Conservation (phyloP, 2,113 vertebrate species). For the Piliocolobus tephrosceles region DNA sequence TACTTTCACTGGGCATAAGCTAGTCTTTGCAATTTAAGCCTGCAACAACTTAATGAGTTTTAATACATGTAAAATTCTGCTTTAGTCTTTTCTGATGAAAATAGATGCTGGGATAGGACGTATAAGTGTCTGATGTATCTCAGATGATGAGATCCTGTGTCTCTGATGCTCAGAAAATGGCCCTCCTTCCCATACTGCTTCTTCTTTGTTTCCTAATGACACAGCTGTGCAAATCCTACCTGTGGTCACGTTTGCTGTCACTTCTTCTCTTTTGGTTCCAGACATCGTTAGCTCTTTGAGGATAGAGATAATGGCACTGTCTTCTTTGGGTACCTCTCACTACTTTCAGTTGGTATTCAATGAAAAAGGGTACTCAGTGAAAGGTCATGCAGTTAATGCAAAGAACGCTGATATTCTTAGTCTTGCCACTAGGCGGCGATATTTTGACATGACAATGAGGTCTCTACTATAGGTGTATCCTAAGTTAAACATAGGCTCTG, state of each 20-base stretch:
- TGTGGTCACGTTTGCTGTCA: not conserved
- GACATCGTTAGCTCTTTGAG: conserved; percentile 6
- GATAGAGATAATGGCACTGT: not conserved
- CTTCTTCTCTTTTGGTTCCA: conserved; percentile 29
- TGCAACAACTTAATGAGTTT: conserved; percentile 6
- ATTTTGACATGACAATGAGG: not conserved
- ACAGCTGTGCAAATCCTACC: not conserved
- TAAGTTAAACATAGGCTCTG: not conserved
- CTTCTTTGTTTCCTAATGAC: not conserved
- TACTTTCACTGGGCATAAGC: not conserved
- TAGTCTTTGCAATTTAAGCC: not conserved
- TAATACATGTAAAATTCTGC: not conserved
- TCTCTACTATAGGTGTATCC: not conserved
- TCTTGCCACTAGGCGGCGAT: not conserved
- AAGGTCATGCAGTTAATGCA: not conserved
- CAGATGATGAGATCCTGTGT: not conserved
- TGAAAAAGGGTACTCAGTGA: not conserved
- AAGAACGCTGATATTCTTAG: not conserved
- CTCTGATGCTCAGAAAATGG: conserved; percentile 20
- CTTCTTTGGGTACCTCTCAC: not conserved
- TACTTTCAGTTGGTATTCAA: not conserved
- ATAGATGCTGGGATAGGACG: not conserved
- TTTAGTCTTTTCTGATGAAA: not conserved
- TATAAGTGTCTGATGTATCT: not conserved
- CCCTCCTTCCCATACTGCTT: not conserved